A percentile compares a stretch with the other conserved stretches of the same genome.
Evolutionary conservation across 1,140 invertebrate genomes (phyloP).

Genomic region (Bicyclus anynana): DNA sequence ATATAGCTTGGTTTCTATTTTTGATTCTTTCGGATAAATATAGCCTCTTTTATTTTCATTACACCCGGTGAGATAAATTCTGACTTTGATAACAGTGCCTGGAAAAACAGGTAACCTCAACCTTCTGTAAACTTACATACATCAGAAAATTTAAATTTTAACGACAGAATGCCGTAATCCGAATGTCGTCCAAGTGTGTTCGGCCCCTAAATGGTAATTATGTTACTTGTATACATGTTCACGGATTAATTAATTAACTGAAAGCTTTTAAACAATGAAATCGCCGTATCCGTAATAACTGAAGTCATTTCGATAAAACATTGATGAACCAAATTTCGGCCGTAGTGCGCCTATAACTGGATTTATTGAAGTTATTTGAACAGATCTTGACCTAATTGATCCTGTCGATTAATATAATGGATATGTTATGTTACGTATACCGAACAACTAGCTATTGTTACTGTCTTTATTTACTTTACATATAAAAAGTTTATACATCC

Average conservation of each 20-base stretch:
- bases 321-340: constrained; percentile 10
- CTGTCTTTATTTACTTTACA: not conserved
- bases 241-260: constrained; percentile 35
- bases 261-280: constrained; percentile 39
- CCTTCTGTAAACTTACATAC: too few species aligned
- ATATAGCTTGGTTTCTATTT: too few species aligned
- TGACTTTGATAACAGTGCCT: too few species aligned
- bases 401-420: not conserved
- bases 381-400: constrained; percentile 2
- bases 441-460: not conserved
- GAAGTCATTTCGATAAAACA: constrained; percentile 20
- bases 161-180: too few species aligned
- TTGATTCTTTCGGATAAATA: too few species aligned
- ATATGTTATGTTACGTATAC: not conserved
- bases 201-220: constrained; percentile 10
- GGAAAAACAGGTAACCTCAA: too few species aligned
- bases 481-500: not conserved
- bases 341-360: not conserved
- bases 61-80: too few species aligned
- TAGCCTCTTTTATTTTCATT: too few species aligned
- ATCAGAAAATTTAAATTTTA: too few species aligned
- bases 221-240: constrained; percentile 20
- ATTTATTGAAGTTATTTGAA: not conserved
- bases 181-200: too few species aligned
- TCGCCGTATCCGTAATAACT: constrained; percentile 25